Conservation (phyloP, 2,888 invertebrate species). For the Microctonus hyperodae region DNA sequence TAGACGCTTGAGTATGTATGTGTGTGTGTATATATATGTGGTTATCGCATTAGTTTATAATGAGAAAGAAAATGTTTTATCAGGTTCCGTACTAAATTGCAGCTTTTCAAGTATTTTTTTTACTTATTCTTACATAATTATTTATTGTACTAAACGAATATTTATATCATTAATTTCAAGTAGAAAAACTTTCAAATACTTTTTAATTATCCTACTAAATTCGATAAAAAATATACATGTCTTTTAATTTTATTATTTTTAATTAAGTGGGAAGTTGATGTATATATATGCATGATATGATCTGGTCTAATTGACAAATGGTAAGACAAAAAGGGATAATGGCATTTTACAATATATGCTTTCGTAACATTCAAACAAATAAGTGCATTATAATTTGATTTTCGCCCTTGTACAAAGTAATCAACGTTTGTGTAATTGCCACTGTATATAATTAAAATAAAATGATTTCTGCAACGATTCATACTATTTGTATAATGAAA, state of each 20-base stretch:
- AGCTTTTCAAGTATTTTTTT: not conserved
- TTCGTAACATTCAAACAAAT: not conserved
- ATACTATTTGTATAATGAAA: not conserved
- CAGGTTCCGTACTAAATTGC: conserved; percentile 20
- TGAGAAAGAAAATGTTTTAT: conserved; percentile 29
- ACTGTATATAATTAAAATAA: not conserved
- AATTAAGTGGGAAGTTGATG: not conserved
- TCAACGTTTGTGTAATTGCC: conserved; percentile 8
- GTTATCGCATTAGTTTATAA: conserved; percentile 19
- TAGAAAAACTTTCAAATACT: not conserved
- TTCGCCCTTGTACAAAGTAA: conserved; percentile 23
- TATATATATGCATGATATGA: not conserved
- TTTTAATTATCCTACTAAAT: not conserved
- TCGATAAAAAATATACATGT: not conserved
- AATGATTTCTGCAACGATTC: not conserved
- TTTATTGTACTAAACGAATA: not conserved
- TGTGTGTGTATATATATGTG: too few species aligned
- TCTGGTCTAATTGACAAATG: not conserved
- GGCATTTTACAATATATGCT: not conserved
- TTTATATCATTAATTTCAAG: not conserved
- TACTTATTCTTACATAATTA: not conserved
- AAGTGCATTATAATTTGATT: conserved; percentile 13
- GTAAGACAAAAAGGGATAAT: not conserved
- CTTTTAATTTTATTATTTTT: too few species aligned
- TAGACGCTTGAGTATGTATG: not conserved